Evolutionary conservation across 2,113 vertebrate genomes (phyloP), one percentile per base, ranked within the genome.

Genomic region (Rattus rattus): DNA sequence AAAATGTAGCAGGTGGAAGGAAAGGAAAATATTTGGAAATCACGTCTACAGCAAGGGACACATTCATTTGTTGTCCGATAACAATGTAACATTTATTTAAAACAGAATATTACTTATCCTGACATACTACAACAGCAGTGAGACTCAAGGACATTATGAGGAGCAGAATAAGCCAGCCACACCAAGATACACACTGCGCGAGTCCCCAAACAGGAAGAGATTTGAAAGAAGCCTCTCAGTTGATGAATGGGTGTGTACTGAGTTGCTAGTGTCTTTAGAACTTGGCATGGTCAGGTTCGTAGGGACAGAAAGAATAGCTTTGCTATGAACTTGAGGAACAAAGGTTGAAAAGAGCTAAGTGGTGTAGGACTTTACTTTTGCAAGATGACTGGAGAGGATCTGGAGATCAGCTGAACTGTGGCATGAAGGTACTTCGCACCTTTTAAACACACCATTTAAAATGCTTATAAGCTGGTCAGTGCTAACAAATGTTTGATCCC

Each of bases 401-500:
- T 84, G 24, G 61, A 90, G 69, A 56, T 88, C 76, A 52, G 20
- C 67, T 73, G 13, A 39, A 33, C 6, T 16, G 33, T 47, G 79
- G 52, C 17, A 0, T 65, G 59, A 85, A 76, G 61, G 12, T 75
- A 73, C 30, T 86, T 75, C 92, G 69, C 11, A 69, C 26, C 67
- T 56, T 39, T 90, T 49, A 94, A 90, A 2, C 17, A 49, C 26
- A 88, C 17, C 47, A 43, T 86, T 94, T 83, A 96, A 77, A 86
- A 81, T 83, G 28, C 73, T 81, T 80, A 61, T 52, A 59, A 24
- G 7, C 73, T 43, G 73, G 39, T 43, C 9, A 43, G 39, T 43
- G 69, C n/a, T 8, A n/a, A n/a, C 16, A n/a, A 36, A 72, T 16
- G 1, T 72, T 72, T 72, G 69, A n/a, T n/a, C 36, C 33, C 33